A percentile compares a stretch with the other conserved stretches of the same genome.
Conservation (phyloP, 2,797 vertebrate species). For the Botia kubotai region DNA sequence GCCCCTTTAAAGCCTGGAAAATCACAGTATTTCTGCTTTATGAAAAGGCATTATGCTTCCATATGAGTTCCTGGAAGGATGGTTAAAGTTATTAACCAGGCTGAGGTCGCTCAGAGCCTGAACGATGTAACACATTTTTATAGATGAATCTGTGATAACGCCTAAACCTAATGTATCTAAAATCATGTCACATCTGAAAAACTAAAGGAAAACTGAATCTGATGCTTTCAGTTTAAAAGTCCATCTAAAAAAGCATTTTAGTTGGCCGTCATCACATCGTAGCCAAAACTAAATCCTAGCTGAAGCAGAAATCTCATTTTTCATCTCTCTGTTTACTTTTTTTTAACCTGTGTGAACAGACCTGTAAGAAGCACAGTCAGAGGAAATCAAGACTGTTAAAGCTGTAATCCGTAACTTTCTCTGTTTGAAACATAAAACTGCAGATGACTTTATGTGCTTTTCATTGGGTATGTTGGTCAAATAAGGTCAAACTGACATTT, state of each 20-base stretch:
- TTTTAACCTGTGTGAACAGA: slow-evolving; percentile 35
- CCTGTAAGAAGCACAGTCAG: neutral
- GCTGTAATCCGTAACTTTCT: no score
- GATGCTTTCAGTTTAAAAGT: neutral
- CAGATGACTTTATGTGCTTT: no score
- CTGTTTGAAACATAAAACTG: no score
- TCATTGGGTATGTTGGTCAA: no score
- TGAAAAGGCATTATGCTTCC: slow-evolving; percentile 73
- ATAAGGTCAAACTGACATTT: no score
- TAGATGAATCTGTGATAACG: neutral
- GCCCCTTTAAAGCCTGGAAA: slow-evolving; percentile 62
- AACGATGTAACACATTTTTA: slow-evolving; percentile 1
- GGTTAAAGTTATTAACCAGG: slow-evolving; percentile 59
- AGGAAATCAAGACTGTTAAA: no score
- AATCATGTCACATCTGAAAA: neutral
- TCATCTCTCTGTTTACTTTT: no score
- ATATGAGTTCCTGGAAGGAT: slow-evolving; percentile 58
- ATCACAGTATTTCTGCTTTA: slow-evolving; percentile 64
- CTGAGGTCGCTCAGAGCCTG: slow-evolving; percentile 18
- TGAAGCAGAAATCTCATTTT: no score
- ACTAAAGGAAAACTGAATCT: neutral
- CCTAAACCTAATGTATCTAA: neutral
- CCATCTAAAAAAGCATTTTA: no score
- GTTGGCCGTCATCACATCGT: no score
- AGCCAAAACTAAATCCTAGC: no score